These are phyloP conservation scores for Cichladusa arquata DNA, from an alignment of 2,113 vertebrate genomes.

Conservation along the genomic window DNA sequence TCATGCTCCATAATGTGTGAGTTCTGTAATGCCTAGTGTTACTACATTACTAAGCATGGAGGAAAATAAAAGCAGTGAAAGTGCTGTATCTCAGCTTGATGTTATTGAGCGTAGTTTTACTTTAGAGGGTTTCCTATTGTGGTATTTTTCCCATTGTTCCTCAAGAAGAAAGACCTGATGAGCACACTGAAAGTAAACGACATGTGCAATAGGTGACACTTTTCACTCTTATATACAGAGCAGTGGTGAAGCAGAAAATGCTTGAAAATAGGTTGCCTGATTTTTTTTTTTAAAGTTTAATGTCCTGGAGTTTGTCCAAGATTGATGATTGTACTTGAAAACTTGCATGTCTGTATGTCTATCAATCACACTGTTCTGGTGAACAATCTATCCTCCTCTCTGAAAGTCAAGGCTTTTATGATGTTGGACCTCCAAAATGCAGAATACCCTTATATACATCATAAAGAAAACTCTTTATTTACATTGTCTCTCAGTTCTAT, in stretches of 20 bases:
- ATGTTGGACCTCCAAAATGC: not conserved
- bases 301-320: not conserved
- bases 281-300: not conserved
- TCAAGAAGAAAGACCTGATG: conserved; percentile 69
- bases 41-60: conserved; percentile 65
- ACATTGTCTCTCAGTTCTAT: not conserved
- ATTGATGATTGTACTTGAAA: not conserved
- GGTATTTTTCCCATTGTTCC: conserved; percentile 64
- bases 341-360: not conserved
- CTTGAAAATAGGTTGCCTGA: conserved; percentile 25
- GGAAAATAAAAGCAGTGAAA: conserved; percentile 66
- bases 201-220: conserved; percentile 31
- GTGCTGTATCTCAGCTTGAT: conserved; percentile 66
- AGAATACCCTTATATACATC: not conserved
- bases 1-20: conserved; percentile 25
- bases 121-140: conserved; percentile 66
- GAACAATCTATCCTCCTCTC: not conserved
- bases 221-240: conserved; percentile 25
- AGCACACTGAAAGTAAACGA: conserved; percentile 24
- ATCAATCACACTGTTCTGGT: not conserved
- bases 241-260: conserved; percentile 36
- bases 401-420: not conserved
- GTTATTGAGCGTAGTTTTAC: conserved; percentile 67
- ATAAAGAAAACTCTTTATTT: not conserved
- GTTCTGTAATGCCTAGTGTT: conserved; percentile 38